Conservation (phyloP, 2,888 invertebrate genomes). For the Xanthorhoe designata region DNA sequence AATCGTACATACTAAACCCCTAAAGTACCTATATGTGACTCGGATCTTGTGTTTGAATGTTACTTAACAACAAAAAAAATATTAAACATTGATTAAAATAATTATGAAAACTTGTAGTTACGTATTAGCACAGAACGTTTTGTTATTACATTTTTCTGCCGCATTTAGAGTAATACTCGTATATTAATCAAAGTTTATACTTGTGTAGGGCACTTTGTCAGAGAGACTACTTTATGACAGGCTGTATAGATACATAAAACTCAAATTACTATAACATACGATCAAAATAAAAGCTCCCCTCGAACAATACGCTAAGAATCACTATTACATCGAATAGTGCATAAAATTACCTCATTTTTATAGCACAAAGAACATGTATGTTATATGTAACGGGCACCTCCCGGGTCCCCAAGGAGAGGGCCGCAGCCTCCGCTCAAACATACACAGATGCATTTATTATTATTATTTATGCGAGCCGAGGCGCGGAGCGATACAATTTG, state of each 20-base stretch:
- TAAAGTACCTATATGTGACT: no score
- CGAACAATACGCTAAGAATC: constrained; percentile 44
- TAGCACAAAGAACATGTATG: constrained; percentile 67
- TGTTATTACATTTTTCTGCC: no score
- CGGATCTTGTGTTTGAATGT: no score
- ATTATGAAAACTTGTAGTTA: no score
- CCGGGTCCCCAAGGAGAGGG: constrained; percentile 63
- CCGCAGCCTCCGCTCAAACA: constrained; percentile 65
- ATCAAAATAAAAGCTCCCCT: constrained; percentile 39
- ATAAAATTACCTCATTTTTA: constrained; percentile 81
- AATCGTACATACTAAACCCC: no score
- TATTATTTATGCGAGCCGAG: constrained; percentile 71
- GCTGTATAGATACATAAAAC: not conserved
- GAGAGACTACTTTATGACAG: not conserved
- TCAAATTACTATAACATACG: constrained; percentile 25
- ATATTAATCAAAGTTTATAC: not conserved
- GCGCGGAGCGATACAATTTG: constrained; percentile 72
- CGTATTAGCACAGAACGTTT: no score
- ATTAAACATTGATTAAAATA: no score
- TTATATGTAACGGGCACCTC: constrained; percentile 55
- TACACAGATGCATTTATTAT: constrained; percentile 74
- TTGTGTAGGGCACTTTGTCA: not conserved
- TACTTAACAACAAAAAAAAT: no score
- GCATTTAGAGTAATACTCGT: not conserved
- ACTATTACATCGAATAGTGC: constrained; percentile 68